These are phyloP conservation scores for Periophthalmodon schlosseri DNA, from an alignment of 2,113 vertebrate genomes.

Conservation along the genomic window DNA sequence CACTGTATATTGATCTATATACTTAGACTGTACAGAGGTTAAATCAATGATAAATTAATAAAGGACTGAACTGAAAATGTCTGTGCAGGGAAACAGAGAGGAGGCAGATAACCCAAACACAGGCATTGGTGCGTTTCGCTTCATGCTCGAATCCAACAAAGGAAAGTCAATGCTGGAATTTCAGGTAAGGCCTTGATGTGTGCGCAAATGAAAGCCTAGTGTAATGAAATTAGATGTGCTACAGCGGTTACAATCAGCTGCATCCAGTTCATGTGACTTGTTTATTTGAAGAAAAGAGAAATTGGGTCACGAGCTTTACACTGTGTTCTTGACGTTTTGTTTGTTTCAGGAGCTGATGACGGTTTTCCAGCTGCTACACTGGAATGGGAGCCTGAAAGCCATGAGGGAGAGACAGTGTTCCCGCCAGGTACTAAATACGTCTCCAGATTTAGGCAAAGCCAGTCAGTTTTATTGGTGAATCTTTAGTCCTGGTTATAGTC, in stretches of 20 bases:
- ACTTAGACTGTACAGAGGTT: background rate
- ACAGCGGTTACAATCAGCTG: background rate
- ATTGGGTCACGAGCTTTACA: background rate
- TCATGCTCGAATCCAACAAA: conserved; percentile 98
- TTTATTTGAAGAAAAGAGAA: conserved; percentile 3
- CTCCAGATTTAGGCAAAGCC: background rate
- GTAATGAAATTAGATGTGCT: background rate
- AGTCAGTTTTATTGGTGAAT: background rate
- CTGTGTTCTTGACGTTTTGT: background rate
- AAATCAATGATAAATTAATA: background rate
- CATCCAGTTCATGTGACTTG: conserved; percentile 3
- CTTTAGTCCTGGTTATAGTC: background rate
- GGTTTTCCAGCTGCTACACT: conserved; percentile 95
- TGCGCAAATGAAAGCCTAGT: background rate
- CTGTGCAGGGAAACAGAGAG: conserved; percentile 88
- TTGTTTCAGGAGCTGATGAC: conserved; percentile 93
- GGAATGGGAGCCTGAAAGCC: conserved; percentile 97
- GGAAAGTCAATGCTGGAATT: conserved; percentile 99
- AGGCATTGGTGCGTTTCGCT: conserved; percentile 95
- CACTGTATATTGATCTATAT: background rate
- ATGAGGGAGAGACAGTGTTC: conserved; percentile 98
- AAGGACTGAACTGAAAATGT: background rate
- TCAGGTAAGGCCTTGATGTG: conserved; percentile 79
- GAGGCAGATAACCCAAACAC: conserved; percentile 96
- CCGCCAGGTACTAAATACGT: conserved; percentile 84